Conservation (phyloP, 1,140 invertebrate genomes). For the Drosophila insularis region DNA sequence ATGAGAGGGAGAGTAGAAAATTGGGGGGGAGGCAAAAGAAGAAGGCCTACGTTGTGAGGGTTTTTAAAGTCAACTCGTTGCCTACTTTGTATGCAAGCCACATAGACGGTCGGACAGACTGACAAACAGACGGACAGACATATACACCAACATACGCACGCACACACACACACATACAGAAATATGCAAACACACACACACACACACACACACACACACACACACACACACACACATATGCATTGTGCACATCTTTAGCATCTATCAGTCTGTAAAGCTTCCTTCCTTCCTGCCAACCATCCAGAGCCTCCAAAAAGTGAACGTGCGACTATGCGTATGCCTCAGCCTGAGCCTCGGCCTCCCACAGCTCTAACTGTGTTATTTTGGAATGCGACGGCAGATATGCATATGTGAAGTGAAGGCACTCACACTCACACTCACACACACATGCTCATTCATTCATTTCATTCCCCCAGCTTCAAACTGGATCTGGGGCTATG, state of each 20-base stretch:
- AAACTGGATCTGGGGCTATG: constrained; percentile 27
- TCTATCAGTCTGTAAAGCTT: constrained; percentile 78
- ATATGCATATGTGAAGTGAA: constrained; percentile 73
- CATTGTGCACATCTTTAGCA: constrained; percentile 64
- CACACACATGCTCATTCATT: constrained; percentile 65
- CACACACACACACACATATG: constrained; percentile 1
- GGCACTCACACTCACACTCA: constrained; percentile 24
- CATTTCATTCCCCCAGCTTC: constrained; percentile 44
- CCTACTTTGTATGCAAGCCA: constrained; percentile 74
- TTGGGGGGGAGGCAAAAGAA: background rate
- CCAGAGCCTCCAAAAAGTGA: constrained; percentile 42
- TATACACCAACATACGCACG: no score
- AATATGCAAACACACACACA: background rate
- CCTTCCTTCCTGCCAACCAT: constrained; percentile 60
- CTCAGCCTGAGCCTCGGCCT: background rate
- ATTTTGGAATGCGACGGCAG: constrained; percentile 74
- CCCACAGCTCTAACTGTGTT: constrained; percentile 45
- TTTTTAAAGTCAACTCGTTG: constrained; percentile 73
- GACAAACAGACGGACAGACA: no score
- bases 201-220: background rate
- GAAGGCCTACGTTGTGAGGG: constrained; percentile 36
- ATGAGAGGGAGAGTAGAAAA: no score
- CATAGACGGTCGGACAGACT: background rate
- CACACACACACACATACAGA: no score
- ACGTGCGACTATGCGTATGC: constrained; percentile 64